These are phyloP conservation scores for Varecia variegata DNA, from an alignment of 2,797 vertebrate genomes.

Conservation along the genomic window DNA sequence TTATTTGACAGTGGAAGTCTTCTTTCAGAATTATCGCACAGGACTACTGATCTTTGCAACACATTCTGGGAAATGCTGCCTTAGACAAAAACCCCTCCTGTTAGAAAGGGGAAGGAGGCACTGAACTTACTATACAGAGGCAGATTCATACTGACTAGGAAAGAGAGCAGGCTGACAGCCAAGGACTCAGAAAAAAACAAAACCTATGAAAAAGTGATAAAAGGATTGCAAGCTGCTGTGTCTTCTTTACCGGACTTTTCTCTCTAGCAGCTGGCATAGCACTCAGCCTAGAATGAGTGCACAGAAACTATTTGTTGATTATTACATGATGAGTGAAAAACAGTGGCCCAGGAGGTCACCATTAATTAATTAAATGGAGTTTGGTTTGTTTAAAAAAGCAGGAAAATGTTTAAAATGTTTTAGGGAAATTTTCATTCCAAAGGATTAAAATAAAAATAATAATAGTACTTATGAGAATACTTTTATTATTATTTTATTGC, in stretches of 20 bases:
- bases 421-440: neutral
- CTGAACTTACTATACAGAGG: neutral
- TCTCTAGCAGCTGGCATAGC: neutral
- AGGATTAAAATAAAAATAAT: slow-evolving; percentile 4
- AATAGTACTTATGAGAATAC: neutral
- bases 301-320: neutral
- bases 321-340: neutral
- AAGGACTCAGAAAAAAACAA: neutral
- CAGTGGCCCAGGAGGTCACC: neutral
- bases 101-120: neutral
- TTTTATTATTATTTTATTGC: neutral
- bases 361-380: neutral
- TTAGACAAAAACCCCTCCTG: neutral
- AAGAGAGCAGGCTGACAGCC: neutral
- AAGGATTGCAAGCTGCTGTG: neutral
- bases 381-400: neutral
- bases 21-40: neutral
- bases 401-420: neutral
- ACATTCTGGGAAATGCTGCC: neutral
- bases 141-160: neutral
- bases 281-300: neutral
- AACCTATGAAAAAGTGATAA: neutral
- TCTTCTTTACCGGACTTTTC: neutral
- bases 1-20: neutral
- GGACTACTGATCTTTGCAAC: neutral